Conservation (phyloP, 2,888 invertebrate species). For the Danaus chrysippus region DNA sequence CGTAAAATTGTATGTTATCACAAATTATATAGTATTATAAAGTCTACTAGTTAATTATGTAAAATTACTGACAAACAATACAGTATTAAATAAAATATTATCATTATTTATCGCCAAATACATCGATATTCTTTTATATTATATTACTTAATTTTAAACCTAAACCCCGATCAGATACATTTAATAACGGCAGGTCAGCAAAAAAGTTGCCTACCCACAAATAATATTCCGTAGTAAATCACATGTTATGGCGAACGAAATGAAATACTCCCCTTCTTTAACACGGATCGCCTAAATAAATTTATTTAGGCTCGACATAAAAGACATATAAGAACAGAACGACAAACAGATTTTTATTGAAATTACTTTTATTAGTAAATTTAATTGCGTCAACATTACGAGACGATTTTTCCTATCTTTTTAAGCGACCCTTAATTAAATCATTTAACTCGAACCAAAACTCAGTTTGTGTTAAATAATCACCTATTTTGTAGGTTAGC, state of each 20-base stretch:
- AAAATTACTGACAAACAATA: too few relatives aligned
- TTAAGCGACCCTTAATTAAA: too few relatives aligned
- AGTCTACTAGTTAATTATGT: too few relatives aligned
- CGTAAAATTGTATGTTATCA: too few relatives aligned
- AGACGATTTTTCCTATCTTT: too few relatives aligned
- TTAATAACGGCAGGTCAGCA: background rate
- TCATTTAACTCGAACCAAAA: too few relatives aligned
- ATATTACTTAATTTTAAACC: background rate
- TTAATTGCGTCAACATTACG: too few relatives aligned
- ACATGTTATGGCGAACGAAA: conserved; percentile 4
- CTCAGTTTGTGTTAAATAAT: too few relatives aligned
- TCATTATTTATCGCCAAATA: too few relatives aligned
- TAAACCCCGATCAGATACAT: background rate
- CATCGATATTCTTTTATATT: background rate
- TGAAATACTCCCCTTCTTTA: conserved; percentile 5
- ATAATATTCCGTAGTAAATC: conserved; percentile 4
- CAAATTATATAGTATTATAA: too few relatives aligned
- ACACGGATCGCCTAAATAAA: conserved; percentile 6
- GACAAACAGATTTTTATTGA: background rate
- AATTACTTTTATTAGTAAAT: background rate
- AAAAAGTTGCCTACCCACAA: background rate
- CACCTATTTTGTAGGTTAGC: too few relatives aligned
- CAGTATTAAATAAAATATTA: too few relatives aligned
- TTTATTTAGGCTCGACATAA: conserved; percentile 12
- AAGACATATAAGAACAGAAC: background rate